A percentile compares a stretch with the other conserved stretches of the same genome.
These are phyloP conservation scores for Indicator indicator DNA, from an alignment of 2,113 vertebrate genomes.

Conservation along the genomic window DNA sequence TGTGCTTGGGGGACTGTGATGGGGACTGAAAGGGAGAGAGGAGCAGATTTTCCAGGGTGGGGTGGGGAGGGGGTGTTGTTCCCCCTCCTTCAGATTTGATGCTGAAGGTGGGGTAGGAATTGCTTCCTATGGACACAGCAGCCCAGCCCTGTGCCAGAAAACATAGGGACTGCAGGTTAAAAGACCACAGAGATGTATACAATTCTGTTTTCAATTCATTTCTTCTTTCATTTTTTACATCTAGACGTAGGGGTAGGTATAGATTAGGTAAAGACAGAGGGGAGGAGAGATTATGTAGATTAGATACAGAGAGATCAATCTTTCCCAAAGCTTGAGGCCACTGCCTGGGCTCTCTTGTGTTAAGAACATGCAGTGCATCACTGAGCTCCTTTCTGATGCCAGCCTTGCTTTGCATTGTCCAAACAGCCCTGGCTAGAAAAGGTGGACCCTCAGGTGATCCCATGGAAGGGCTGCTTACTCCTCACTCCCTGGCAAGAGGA, in stretches of 20 bases:
- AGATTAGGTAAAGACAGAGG: not conserved
- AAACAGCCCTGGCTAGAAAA: not conserved
- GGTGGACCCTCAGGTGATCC: not conserved
- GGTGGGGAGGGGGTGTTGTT: too few relatives aligned
- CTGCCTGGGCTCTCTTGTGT: not conserved
- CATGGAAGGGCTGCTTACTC: too few relatives aligned
- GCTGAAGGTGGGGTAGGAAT: not conserved
- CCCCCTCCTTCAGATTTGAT: not conserved
- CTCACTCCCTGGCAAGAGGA: not conserved
- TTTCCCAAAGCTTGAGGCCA: not conserved
- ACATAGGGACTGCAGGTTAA: not conserved
- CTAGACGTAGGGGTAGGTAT: not conserved
- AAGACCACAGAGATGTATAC: not conserved
- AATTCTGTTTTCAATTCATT: too few relatives aligned
- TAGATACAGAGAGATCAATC: not conserved
- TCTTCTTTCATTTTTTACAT: not conserved
- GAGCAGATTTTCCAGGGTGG: not conserved
- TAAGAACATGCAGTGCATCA: not conserved
- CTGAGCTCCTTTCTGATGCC: not conserved
- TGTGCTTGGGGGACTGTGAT: not conserved
- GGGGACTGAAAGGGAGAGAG: not conserved
- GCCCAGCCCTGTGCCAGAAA: not conserved
- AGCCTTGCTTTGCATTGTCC: not conserved
- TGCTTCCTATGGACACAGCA: rapidly evolving
- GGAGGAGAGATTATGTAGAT: not conserved